A percentile compares a stretch with the other conserved stretches of the same genome.
These are phyloP conservation scores for Callorhinus ursinus DNA, from an alignment of 2,113 vertebrate species.

Conservation along the genomic window DNA sequence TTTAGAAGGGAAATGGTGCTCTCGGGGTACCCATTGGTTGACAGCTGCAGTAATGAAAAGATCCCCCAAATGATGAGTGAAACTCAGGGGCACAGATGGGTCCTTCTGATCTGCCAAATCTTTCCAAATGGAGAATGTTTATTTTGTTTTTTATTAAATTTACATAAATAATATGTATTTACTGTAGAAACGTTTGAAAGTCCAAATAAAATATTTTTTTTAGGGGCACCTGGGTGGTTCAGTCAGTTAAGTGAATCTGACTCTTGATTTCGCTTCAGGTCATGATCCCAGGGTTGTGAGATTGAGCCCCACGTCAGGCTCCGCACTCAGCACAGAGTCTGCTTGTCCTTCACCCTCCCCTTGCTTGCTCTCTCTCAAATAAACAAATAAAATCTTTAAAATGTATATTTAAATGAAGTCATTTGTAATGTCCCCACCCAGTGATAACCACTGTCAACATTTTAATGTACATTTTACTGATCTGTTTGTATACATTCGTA, in stretches of 20 bases:
- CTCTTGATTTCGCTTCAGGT: neutral
- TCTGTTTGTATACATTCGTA: neutral
- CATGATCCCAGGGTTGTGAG: neutral
- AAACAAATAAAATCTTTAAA: neutral
- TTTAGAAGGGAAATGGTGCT: neutral
- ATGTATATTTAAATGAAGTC: neutral
- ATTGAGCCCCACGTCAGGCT: neutral
- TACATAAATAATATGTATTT: neutral
- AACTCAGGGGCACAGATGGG: neutral
- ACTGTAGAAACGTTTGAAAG: neutral
- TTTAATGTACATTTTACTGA: neutral
- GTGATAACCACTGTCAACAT: neutral
- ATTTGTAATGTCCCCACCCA: neutral
- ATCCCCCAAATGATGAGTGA: neutral
- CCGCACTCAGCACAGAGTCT: neutral
- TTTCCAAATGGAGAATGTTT: neutral
- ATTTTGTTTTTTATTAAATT: neutral
- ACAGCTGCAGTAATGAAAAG: neutral
- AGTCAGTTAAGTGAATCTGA: neutral
- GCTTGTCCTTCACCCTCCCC: neutral
- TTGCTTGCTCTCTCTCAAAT: neutral
- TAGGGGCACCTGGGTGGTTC: neutral
- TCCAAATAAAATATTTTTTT: neutral
- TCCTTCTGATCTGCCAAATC: neutral
- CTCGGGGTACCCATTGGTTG: neutral